Conservation (phyloP, 2,888 invertebrate genomes). For the Acrobeloides nanus region DNA sequence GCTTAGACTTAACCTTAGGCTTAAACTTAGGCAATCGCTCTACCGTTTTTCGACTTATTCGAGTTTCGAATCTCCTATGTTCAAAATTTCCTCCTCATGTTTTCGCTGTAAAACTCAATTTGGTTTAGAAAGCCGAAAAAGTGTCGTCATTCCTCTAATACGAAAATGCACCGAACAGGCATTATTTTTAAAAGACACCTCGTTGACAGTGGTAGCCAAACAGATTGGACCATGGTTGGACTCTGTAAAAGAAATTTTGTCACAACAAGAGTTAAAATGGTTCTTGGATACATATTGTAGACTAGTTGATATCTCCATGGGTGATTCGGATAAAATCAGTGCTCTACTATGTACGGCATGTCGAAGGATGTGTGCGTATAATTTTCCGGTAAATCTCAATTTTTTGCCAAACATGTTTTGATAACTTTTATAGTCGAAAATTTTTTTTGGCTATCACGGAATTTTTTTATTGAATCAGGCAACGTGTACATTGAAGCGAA, state of each 20-base stretch:
- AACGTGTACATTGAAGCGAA: too few species aligned
- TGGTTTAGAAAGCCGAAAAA: constrained; percentile 35
- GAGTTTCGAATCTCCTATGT: too few species aligned
- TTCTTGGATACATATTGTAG: constrained; percentile 30
- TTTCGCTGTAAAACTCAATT: constrained; percentile 5
- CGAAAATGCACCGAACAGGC: constrained; percentile 40
- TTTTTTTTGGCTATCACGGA: too few species aligned
- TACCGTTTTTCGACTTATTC: too few species aligned
- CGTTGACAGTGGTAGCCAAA: constrained; percentile 32
- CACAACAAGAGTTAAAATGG: constrained; percentile 23
- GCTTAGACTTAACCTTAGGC: too few species aligned
- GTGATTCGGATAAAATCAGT: constrained; percentile 5
- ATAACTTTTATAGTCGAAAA: background rate
- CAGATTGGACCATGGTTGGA: constrained; percentile 46
- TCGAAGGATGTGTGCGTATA: constrained; percentile 43
- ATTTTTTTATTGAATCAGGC: too few species aligned
- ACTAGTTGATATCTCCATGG: constrained; percentile 17
- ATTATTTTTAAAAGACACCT: constrained; percentile 30
- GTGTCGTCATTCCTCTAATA: constrained; percentile 35
- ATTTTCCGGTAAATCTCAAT: constrained; percentile 45
- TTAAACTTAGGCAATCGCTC: too few species aligned
- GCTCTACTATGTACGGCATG: constrained; percentile 12
- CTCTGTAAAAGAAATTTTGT: constrained; percentile 22
- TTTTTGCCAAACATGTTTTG: background rate
- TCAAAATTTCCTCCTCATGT: too few species aligned